Base-by-base conservation (phyloP, 2,113 vertebrate genomes). In the Trachemys scripta region DNA sequence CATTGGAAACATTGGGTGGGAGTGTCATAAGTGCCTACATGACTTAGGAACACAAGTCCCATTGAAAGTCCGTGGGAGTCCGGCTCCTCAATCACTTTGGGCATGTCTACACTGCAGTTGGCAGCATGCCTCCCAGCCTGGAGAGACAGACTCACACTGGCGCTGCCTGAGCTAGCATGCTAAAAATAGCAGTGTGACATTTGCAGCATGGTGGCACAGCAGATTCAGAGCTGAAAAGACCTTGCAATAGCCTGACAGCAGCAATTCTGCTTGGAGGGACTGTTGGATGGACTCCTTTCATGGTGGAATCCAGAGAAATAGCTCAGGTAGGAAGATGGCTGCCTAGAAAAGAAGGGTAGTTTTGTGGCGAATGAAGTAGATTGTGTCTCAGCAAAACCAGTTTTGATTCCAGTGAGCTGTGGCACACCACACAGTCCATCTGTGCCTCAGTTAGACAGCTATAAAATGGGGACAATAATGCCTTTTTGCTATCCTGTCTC, bases 281-380 rank as follows among this genome's bases (percentile, higher is more conserved):
- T 1, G 10, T 50, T 51, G 35, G 72, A 12, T 45, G 54, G 0
- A 5, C 59, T 59, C 88, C 69, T n/a, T 45, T 76, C 1, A 1
- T 47, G 65, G 3, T 47, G 65, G 62, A 94, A 19, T 45, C 54
- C 72, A 87, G 79, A 10, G 2, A 0, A 10, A 13, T 7, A 50
- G 4, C 20, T 92, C 53, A 4, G 47, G 2, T n/a, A 29, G 84
- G 59, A 4, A 5, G 56, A 2, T 3, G 42, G 27, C n/a, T 11
- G 38, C 75, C 0, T 27, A 54, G 31, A 56, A 16, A 12, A 10
- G 6, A 53, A 12, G 2, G 20, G 22, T 42, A 8, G 4, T n/a
- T 72, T 72, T 42, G n/a, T 72, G 69, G 20, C 38, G 38, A 38
- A 38, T 72, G 19, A 31, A 31, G 8, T 22, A 42, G 69, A 3